Percentiles rank a stretch among this genome's conserved stretches.
These are phyloP conservation scores for Malaclemys terrapin DNA, from an alignment of 2,113 vertebrate species.

Conservation along the genomic window DNA sequence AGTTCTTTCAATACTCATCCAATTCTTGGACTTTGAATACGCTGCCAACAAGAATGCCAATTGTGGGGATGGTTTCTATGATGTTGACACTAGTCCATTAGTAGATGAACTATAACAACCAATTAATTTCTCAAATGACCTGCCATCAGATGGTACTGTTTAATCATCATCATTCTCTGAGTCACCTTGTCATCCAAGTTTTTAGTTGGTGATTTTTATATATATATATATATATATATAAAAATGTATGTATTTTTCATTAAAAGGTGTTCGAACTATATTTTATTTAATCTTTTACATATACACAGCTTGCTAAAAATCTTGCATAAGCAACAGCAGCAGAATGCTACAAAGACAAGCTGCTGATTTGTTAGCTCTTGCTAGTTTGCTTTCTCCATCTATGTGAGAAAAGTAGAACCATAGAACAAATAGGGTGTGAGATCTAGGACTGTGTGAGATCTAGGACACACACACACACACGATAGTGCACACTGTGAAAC, in stretches of 20 bases:
- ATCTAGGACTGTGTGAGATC: not conserved
- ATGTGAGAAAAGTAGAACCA: not conserved
- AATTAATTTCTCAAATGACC: slow-evolving; percentile 17
- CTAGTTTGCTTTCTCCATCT: not conserved
- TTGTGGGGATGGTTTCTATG: slow-evolving; percentile 26
- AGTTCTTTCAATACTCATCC: slow-evolving; percentile 37
- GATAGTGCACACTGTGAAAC: not conserved
- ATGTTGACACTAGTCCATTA: slow-evolving; percentile 9
- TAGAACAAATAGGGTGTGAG: not conserved
- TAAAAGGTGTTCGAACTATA: not conserved
- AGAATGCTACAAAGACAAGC: not conserved
- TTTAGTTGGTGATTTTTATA: not conserved
- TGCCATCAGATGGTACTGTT: not conserved
- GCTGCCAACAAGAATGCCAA: not conserved
- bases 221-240: no score
- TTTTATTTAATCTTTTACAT: not conserved
- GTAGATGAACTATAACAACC: slow-evolving; percentile 10
- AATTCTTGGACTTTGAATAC: slow-evolving; percentile 32
- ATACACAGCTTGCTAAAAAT: not conserved
- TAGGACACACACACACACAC: not conserved
- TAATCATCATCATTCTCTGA: slow-evolving; percentile 38
- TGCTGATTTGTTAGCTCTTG: not conserved
- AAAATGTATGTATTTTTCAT: not conserved
- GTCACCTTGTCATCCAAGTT: not conserved
- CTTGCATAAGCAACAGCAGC: not conserved